These are phyloP conservation scores for Drosophila burlai DNA, from an alignment of 1,140 invertebrate genomes.

Conservation along the genomic window DNA sequence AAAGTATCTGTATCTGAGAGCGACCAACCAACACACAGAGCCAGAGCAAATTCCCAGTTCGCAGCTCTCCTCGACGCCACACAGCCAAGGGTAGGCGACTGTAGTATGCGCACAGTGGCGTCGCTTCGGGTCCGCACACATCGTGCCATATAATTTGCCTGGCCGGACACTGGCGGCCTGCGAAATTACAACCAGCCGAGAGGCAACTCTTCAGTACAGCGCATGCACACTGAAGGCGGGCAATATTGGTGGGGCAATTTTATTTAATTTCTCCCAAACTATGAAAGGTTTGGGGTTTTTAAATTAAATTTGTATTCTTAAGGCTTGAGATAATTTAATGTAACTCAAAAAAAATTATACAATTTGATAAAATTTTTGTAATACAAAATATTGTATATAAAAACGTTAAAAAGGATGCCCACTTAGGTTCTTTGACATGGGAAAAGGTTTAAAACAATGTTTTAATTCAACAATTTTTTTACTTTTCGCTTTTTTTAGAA, in stretches of 20 bases:
- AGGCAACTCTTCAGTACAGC: conserved; percentile 34
- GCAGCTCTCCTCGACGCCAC: conserved; percentile 19
- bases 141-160: conserved; percentile 65
- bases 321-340: not conserved
- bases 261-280: not conserved
- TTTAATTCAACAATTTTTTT: too few species aligned
- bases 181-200: conserved; percentile 17
- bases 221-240: conserved; percentile 69
- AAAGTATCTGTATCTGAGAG: conserved; percentile 70
- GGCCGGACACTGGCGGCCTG: conserved; percentile 54
- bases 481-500: too few species aligned
- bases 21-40: conserved; percentile 68
- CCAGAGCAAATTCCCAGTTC: conserved; percentile 29
- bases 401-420: not conserved
- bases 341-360: not conserved
- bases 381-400: too few species aligned
- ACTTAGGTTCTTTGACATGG: not conserved
- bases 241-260: conserved; percentile 52
- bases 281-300: too few species aligned
- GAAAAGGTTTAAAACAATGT: too few species aligned
- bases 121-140: conserved; percentile 49
- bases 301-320: too few species aligned
- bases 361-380: rapidly evolving
- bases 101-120: conserved; percentile 67
- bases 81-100: conserved; percentile 31